A percentile compares a stretch with the other conserved stretches of the same genome.
Conservation (phyloP, 2,113 vertebrate genomes). For the Aegotheles bennettii region DNA sequence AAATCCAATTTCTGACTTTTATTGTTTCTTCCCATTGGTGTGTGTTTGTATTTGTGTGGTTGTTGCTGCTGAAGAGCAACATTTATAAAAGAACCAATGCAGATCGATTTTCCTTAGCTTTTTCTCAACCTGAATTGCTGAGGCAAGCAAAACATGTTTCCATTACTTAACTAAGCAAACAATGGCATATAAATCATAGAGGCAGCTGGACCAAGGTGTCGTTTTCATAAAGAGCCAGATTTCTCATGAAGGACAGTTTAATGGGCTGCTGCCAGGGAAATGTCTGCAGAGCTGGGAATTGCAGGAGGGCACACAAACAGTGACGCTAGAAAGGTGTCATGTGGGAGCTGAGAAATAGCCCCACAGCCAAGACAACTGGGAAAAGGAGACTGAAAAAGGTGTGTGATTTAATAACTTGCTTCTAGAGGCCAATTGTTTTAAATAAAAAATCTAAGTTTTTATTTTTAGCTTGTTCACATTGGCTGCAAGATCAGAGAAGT, state of each 20-base stretch:
- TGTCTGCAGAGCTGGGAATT: slow-evolving; percentile 62
- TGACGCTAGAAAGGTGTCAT: slow-evolving; percentile 46
- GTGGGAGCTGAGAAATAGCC: slow-evolving; percentile 36
- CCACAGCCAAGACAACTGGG: slow-evolving; percentile 15
- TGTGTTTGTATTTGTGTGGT: fast-evolving
- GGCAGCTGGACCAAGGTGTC: slow-evolving; percentile 69
- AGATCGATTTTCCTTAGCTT: slow-evolving; percentile 14
- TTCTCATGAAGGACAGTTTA: slow-evolving; percentile 74
- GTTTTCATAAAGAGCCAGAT: slow-evolving; percentile 67
- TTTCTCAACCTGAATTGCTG: slow-evolving; percentile 39
- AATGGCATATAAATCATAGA: slow-evolving; percentile 65
- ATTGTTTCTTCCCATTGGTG: neutral
- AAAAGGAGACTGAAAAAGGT: slow-evolving; percentile 35
- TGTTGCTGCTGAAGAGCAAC: neutral
- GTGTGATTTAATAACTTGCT: slow-evolving; percentile 29
- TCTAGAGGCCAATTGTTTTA: slow-evolving; percentile 32
- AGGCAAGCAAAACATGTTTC: slow-evolving; percentile 65
- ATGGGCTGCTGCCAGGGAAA: slow-evolving; percentile 70
- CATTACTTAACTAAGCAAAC: slow-evolving; percentile 69
- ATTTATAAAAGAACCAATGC: neutral
- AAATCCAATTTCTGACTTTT: slow-evolving; percentile 27
- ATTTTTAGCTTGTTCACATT: slow-evolving; percentile 60
- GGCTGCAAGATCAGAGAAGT: slow-evolving; percentile 62
- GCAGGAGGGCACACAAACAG: slow-evolving; percentile 53
- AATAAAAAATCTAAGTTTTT: slow-evolving; percentile 34